A percentile compares a stretch with the other conserved stretches of the same genome.
These are phyloP conservation scores for Antrozous pallidus DNA, from an alignment of 2,797 vertebrate genomes.

Conservation along the genomic window DNA sequence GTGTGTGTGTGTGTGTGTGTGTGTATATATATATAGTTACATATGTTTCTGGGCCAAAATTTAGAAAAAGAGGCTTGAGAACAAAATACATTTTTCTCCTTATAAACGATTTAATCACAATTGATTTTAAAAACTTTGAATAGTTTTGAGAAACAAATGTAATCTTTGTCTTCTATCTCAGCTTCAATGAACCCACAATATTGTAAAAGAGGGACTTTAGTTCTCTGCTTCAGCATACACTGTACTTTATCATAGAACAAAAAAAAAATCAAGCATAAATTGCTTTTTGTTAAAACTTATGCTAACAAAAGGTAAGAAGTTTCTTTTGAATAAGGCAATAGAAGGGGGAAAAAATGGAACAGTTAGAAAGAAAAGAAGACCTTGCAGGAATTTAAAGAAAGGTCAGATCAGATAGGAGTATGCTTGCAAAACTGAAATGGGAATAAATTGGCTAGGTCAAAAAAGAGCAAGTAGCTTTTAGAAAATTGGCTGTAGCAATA, in stretches of 20 bases:
- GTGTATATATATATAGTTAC: not conserved
- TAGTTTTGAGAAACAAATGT: constrained; percentile 3
- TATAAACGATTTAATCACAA: constrained; percentile 8
- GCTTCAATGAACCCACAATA: constrained; percentile 2
- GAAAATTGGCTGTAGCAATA: constrained; percentile 31
- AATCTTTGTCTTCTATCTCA: constrained; percentile 13
- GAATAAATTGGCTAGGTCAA: constrained; percentile 23
- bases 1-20: too few species aligned
- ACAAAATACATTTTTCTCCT: not conserved
- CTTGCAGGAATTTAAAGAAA: not conserved
- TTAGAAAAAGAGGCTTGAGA: constrained; percentile 9
- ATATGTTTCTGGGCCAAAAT: not conserved
- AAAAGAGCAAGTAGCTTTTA: constrained; percentile 31
- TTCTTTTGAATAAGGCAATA: constrained; percentile 45
- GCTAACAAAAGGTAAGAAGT: constrained; percentile 46
- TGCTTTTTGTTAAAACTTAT: constrained; percentile 56
- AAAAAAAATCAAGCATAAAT: constrained; percentile 50
- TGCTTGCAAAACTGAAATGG: constrained; percentile 37
- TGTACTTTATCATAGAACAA: constrained; percentile 10
- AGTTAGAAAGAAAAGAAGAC: constrained; percentile 52
- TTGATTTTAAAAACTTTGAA: not conserved
- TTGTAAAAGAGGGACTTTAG: not conserved
- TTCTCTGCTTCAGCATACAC: not conserved
- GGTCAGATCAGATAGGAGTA: constrained; percentile 22
- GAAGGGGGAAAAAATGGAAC: constrained; percentile 24